Conservation (phyloP, 2,888 invertebrate species). For the Meteorus colon region DNA sequence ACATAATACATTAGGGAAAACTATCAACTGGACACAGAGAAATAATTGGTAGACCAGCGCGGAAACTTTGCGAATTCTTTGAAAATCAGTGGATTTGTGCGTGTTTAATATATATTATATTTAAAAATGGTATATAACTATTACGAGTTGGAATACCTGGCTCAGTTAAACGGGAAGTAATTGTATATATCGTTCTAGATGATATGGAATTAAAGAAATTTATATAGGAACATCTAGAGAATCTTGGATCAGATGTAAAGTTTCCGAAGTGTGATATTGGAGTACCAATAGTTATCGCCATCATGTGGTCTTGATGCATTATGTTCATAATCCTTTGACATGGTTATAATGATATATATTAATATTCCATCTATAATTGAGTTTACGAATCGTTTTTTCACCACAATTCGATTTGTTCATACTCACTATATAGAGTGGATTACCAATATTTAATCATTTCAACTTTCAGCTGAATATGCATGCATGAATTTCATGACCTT, state of each 20-base stretch:
- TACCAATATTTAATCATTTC: conserved; percentile 53
- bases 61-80: conserved; percentile 3
- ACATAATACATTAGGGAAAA: neutral
- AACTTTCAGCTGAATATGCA: neutral
- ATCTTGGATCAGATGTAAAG: conserved; percentile 6
- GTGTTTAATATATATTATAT: neutral
- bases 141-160: neutral
- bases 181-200: conserved; percentile 17
- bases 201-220: neutral
- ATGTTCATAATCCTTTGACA: neutral
- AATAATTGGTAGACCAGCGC: neutral
- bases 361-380: conserved; percentile 55
- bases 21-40: neutral
- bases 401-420: conserved; percentile 63
- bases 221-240: neutral
- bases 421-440: conserved; percentile 55
- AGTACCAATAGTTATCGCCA: neutral
- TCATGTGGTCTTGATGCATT: neutral
- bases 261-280: neutral
- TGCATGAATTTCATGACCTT: neutral
- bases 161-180: conserved; percentile 1
- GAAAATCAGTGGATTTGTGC: neutral
- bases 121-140: neutral
- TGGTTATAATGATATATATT: conserved; percentile 23
- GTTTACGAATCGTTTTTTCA: conserved; percentile 59